These are phyloP conservation scores for Eristalis arbustorum DNA, from an alignment of 2,888 invertebrate genomes.

Conservation along the genomic window DNA sequence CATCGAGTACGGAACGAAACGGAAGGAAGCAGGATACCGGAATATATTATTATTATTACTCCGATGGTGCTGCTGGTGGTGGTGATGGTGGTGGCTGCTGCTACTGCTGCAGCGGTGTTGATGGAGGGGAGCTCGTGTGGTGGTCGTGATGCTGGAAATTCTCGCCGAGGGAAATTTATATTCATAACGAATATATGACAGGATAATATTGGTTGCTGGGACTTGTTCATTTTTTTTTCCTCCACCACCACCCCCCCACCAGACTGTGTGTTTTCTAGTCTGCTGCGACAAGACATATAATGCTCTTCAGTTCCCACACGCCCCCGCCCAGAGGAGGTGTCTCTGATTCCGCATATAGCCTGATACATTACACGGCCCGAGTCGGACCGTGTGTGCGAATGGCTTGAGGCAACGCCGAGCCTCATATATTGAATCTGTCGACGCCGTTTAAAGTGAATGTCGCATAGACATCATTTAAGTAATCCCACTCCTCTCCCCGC, in stretches of 20 bases:
- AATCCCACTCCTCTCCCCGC: constrained; percentile 39
- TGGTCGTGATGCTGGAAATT: constrained; percentile 54
- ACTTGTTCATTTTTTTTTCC: constrained; percentile 55
- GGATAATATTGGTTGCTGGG: constrained; percentile 68
- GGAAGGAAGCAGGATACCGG: constrained; percentile 62
- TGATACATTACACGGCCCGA: constrained; percentile 55
- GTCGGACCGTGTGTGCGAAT: constrained; percentile 45
- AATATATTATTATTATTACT: constrained; percentile 70
- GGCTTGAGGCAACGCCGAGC: constrained; percentile 50
- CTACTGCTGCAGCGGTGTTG: not conserved
- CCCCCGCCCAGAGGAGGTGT: constrained; percentile 36
- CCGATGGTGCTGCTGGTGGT: not conserved
- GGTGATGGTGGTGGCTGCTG: not conserved
- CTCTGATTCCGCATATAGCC: constrained; percentile 53
- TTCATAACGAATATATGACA: constrained; percentile 73
- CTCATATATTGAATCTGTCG: constrained; percentile 69
- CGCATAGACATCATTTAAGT: constrained; percentile 69
- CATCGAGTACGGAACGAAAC: constrained; percentile 10
- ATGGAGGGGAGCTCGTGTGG: not conserved
- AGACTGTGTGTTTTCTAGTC: constrained; percentile 17
- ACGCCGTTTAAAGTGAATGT: constrained; percentile 68
- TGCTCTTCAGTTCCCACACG: constrained; percentile 52
- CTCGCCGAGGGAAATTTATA: constrained; percentile 74
- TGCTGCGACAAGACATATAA: constrained; percentile 53
- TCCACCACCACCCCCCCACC: not conserved